These are phyloP conservation scores for Erythrolamprus reginae DNA, from an alignment of 2,113 vertebrate genomes.

Conservation along the genomic window DNA sequence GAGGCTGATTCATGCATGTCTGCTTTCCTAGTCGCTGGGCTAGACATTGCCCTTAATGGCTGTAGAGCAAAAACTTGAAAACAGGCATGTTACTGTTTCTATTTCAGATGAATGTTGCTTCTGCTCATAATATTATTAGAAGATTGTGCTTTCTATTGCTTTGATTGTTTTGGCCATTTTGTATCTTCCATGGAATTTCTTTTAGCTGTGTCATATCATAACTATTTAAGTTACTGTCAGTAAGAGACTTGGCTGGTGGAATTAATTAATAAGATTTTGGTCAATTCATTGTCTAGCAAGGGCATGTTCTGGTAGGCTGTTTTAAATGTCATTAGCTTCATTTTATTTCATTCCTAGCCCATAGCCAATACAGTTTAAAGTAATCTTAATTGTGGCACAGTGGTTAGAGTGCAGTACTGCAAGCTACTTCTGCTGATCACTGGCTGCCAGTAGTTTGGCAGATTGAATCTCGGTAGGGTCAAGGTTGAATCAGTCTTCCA, in stretches of 20 bases:
- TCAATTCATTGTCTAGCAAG: background rate
- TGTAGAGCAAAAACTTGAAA: background rate
- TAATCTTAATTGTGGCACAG: background rate
- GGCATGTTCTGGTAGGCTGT: background rate
- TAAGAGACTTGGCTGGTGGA: background rate
- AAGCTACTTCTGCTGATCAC: no score
- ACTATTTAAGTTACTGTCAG: background rate
- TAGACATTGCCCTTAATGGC: background rate
- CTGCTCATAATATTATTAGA: background rate
- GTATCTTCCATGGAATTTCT: no score
- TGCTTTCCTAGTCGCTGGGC: background rate
- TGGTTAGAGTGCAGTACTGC: no score
- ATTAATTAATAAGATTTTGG: background rate
- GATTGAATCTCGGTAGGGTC: no score
- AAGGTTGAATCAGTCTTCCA: no score
- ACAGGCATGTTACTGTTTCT: background rate
- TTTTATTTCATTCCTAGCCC: background rate
- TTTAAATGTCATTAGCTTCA: background rate
- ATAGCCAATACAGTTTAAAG: background rate
- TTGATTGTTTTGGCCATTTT: background rate
- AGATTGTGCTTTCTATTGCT: background rate
- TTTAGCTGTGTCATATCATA: no score
- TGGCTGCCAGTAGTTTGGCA: no score
- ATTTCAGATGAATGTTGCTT: background rate
- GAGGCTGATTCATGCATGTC: background rate